Base-by-base conservation (phyloP, 2,888 invertebrate species). In the Patella ulyssiponensis region DNA sequence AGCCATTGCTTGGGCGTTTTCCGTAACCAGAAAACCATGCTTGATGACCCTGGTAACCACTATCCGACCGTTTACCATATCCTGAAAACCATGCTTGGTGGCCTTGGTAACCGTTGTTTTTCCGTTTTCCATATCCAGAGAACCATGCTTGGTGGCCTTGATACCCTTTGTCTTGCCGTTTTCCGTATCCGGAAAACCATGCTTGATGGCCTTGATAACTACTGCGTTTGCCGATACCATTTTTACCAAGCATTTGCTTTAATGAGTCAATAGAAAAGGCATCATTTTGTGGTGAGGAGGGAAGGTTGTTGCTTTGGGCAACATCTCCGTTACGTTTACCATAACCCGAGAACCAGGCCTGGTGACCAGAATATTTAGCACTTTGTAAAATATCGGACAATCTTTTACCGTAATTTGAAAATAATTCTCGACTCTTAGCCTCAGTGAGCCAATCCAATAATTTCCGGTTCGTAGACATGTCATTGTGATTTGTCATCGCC, bases 361-460 rank as follows among this genome's bases (percentile, higher is more conserved):
- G 64, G 23, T 64, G 64, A 20, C 64, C 64, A 64, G 20, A 20
- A 44, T 44, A 44, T 12, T 23, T 64, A 12, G 64, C 64, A 64
- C 64, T 64, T 12, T 23, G 20, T 64, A 64, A 64, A 20, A 64
- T 64, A 23, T 64, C 64, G 20, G 64, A 64, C 5, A 64, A 23
- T 64, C 64, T 20, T 64, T 64, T 64, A 23, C 64, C 64, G 23
- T 64, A 64, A 64, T 64, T 64, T 23, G 64, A 20, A 23, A 64
- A 64, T 4, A 64, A 64, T 15, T 64, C 64, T 23, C 64, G 64
- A 64, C 64, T 64, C 9, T 20, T 20, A 9, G 64, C 64, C 7
- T 20, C 23, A 11, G 64, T 23, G 20, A 64, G 23, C 64, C 64
- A 64, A 12, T 64, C 64, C 2, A 64, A 14, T 23, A 64, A 23